Conservation (phyloP, 2,888 invertebrate genomes). For the Hirtodrosophila cameraria region DNA sequence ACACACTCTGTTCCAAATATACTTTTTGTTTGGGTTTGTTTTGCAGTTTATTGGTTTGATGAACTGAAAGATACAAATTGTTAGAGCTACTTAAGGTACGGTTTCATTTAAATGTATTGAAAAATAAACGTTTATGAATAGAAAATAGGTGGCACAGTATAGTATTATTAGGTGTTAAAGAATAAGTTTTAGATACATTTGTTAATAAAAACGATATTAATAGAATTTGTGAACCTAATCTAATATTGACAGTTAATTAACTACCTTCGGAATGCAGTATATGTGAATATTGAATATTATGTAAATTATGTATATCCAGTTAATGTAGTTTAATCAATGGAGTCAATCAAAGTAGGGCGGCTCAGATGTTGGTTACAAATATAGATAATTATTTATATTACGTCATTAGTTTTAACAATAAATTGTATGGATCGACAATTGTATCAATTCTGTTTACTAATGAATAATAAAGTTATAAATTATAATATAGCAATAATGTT, state of each 20-base stretch:
- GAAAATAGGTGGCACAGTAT: constrained; percentile 11
- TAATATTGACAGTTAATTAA: constrained; percentile 7
- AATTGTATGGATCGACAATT: not conserved
- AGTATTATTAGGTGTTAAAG: constrained; percentile 11
- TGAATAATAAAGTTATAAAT: constrained; percentile 15
- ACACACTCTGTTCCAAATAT: no score
- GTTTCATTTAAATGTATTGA: constrained; percentile 28
- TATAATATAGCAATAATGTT: constrained; percentile 18
- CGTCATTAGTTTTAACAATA: constrained; percentile 1
- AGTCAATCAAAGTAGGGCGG: not conserved
- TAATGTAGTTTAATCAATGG: constrained; percentile 1
- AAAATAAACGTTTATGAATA: constrained; percentile 8
- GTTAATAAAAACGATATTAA: constrained; percentile 14
- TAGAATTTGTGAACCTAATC: constrained; percentile 2
- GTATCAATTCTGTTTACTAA: not conserved
- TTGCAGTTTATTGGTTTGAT: constrained; percentile 36
- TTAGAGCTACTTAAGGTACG: constrained; percentile 53
- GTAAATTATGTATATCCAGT: constrained; percentile 2
- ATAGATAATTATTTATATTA: constrained; percentile 7
- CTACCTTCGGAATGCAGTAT: constrained; percentile 12
- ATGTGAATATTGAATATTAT: not conserved
- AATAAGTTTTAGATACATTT: constrained; percentile 3
- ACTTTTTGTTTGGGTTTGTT: constrained; percentile 5
- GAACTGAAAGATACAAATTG: constrained; percentile 56
- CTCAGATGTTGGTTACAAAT: not conserved